Evolutionary conservation across 2,888 invertebrate genomes (phyloP).

Genomic region (Eretmocerus hayati): DNA sequence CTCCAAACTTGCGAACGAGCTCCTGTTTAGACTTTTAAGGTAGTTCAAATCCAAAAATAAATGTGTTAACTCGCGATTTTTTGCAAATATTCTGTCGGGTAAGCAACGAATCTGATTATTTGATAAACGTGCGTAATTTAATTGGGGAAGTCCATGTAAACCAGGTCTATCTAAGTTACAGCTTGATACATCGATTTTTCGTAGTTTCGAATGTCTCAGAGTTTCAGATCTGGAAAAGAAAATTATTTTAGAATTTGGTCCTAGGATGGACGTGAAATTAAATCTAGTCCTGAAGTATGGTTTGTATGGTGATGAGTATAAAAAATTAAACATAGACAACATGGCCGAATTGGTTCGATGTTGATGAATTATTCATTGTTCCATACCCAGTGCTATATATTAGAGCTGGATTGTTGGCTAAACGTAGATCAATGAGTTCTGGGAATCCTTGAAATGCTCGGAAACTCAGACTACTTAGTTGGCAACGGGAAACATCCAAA

Average conservation of each 20-base stretch:
- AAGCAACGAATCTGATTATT: conserved; percentile 60
- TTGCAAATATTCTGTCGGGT: conserved; percentile 54
- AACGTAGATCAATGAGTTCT: conserved; percentile 34
- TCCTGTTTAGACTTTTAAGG: conserved; percentile 54
- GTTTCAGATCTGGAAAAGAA: conserved; percentile 30
- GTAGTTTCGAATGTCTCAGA: conserved; percentile 33
- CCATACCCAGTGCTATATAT: conserved; percentile 38
- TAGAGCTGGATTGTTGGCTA: conserved; percentile 37
- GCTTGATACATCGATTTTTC: conserved; percentile 35
- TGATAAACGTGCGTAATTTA: conserved; percentile 54
- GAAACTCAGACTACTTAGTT: conserved; percentile 32
- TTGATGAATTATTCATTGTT: conserved; percentile 4
- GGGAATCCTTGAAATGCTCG: conserved; percentile 35
- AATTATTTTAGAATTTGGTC: no score
- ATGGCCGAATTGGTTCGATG: no score
- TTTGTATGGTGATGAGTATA: no score
- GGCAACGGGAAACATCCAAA: conserved; percentile 40
- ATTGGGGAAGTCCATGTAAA: conserved; percentile 55
- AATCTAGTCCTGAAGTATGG: no score
- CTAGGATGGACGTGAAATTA: no score
- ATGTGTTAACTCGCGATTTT: conserved; percentile 55
- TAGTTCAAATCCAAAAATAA: conserved; percentile 63
- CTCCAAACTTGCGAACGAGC: conserved; percentile 56
- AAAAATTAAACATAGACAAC: no score
- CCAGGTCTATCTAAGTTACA: conserved; percentile 46